Evolutionary conservation across 92 coral and sea anemone genomes (phyloP).

Genomic region (Heteractis magnifica): DNA sequence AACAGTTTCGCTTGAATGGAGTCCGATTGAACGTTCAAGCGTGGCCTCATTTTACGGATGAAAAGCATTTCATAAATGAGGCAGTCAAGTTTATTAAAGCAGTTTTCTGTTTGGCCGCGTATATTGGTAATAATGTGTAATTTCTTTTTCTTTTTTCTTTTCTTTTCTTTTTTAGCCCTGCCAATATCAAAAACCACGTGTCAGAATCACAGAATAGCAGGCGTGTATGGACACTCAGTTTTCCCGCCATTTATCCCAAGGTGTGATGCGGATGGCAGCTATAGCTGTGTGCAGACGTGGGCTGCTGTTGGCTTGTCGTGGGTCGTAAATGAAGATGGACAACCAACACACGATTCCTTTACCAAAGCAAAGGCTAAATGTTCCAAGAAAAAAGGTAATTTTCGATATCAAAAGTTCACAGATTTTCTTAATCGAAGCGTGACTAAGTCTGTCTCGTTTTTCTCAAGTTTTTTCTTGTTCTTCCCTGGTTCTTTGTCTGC

Average conservation of each 20-base stretch:
- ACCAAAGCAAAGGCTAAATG: slow-evolving; percentile 35
- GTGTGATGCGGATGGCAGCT: slow-evolving; percentile 22
- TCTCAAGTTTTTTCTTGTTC: too few relatives aligned
- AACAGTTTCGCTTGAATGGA: too few relatives aligned
- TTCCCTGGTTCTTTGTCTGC: background rate
- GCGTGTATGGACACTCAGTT: background rate
- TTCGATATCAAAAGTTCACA: too few relatives aligned
- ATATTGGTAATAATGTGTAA: too few relatives aligned
- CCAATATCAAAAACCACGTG: background rate
- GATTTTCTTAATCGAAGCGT: too few relatives aligned
- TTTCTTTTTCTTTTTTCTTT: background rate
- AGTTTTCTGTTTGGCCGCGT: too few relatives aligned
- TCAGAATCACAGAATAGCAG: background rate
- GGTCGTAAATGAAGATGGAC: slow-evolving; percentile 24
- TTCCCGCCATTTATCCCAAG: slow-evolving; percentile 22
- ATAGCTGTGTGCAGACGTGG: slow-evolving; percentile 23
- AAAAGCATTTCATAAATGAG: too few relatives aligned
- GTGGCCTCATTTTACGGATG: too few relatives aligned
- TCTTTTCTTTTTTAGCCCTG: background rate
- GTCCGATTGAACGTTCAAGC: too few relatives aligned
- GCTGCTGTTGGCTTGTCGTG: slow-evolving; percentile 36
- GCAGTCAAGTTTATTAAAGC: too few relatives aligned
- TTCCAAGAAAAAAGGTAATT: slow-evolving; percentile 4
- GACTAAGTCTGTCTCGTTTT: too few relatives aligned
- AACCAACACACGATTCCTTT: slow-evolving; percentile 15